Evolutionary conservation across 2,888 invertebrate species (phyloP), one percentile per base, ranked within the genome.

Genomic region (Petrolisthes cinctipes): DNA sequence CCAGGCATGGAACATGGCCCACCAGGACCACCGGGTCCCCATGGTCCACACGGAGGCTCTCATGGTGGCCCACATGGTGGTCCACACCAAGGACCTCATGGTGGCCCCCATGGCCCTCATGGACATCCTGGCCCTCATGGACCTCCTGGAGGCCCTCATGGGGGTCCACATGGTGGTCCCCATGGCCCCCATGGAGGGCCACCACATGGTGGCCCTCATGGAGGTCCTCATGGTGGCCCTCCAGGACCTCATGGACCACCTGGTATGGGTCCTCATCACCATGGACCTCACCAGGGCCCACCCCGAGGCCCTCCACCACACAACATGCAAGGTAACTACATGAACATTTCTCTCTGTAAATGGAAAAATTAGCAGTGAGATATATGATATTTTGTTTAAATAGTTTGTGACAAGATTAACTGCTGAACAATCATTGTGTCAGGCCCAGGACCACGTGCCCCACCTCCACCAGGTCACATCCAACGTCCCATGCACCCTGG

Each of bases 51-150:
- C 95, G 93, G 93, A 23, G 94, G 9, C 94, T 94, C 20, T 14
- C 71, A 71, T 71, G 93, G 93, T 37, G 93, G 93, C 92, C 92
- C 92, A 92, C 95, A 95, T 91, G 82, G 82, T 66, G 88, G 88
- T 7, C 83, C 82, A 7, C 87, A 87, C 54, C 86, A 82, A 54
- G 86, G 86, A 6, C 95, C 95, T 79, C 95, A 94, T 56, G 95
- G 95, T 93, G 71, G 83, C 1, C 85, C 89, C 20, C 95, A 95
- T 93, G 95, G 95, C 71, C 95, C 95, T 51, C 88, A 85, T 57
- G 82, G 85, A 56, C 76, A 76, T 51, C 95, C 94, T 94, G 92
- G 95, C 95, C 91, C 90, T 94, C 71, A 81, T 57, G 86, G 86
- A 23, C 90, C 90, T 94, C 94, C 92, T 93, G 80, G 86, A 51